Percentiles rank a stretch among this genome's conserved stretches.
These are phyloP conservation scores for Mythimna vitellina DNA, from an alignment of 2,888 invertebrate genomes.

Conservation along the genomic window DNA sequence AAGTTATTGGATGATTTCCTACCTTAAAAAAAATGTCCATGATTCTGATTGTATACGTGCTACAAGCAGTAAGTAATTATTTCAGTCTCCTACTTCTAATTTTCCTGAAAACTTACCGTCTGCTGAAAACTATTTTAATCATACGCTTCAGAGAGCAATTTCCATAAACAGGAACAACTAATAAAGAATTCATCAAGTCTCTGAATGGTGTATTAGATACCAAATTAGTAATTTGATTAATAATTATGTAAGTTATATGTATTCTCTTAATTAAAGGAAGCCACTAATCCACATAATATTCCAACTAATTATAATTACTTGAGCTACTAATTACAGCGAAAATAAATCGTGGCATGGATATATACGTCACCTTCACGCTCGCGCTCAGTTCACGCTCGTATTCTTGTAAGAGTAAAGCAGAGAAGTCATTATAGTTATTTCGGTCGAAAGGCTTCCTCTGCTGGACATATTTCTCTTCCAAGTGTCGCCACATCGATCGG, in stretches of 20 bases:
- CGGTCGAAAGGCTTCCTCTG: neutral
- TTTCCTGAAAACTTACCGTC: neutral
- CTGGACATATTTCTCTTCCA: no score
- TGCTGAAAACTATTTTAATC: neutral
- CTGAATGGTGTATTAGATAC: neutral
- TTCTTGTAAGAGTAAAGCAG: neutral
- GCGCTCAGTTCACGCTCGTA: no score
- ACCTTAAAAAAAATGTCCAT: no score
- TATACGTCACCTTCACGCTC: neutral
- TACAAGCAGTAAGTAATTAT: neutral
- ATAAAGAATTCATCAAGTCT: neutral
- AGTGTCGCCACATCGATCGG: no score
- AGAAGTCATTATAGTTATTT: neutral
- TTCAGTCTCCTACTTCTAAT: neutral
- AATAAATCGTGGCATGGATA: neutral
- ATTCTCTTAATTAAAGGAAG: constrained; percentile 23
- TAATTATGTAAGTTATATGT: neutral
- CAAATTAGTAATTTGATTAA: constrained; percentile 10
- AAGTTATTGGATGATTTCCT: no score
- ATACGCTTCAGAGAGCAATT: neutral
- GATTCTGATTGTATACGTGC: neutral
- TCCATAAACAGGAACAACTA: neutral
- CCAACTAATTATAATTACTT: constrained; percentile 22
- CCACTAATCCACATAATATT: neutral
- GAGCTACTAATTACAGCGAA: constrained; percentile 7